Conservation (phyloP, 2,797 vertebrate genomes). For the Xenopus petersii region DNA sequence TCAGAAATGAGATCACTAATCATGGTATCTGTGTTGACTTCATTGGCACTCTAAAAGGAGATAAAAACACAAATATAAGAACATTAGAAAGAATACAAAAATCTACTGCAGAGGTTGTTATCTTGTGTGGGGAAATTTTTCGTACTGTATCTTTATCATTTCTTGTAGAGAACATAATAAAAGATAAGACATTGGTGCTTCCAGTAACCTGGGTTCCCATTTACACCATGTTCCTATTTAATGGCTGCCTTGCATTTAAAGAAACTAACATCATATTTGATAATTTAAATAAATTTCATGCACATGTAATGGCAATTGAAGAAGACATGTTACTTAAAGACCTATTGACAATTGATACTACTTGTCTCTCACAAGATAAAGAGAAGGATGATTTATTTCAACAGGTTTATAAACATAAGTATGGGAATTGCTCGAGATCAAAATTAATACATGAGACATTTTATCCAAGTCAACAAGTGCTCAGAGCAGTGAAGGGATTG, state of each 20-base stretch:
- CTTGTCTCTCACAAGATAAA: not conserved
- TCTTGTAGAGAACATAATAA: not conserved
- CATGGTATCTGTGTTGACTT: no score
- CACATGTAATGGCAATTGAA: not conserved
- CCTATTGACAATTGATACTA: not conserved
- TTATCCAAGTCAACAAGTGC: no score
- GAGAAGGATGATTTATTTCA: not conserved
- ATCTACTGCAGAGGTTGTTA: no score
- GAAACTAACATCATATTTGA: not conserved
- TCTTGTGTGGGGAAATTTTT: not conserved
- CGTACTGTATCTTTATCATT: not conserved
- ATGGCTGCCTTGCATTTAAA: not conserved
- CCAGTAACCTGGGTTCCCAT: not conserved
- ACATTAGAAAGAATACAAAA: no score
- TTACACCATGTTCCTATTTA: not conserved
- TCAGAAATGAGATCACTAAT: no score
- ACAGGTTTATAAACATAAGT: not conserved
- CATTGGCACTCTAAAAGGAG: no score
- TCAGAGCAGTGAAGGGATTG: no score
- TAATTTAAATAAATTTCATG: not conserved
- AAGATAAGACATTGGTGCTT: not conserved
- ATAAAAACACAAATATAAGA: no score
- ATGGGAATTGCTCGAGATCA: no score
- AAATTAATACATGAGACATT: no score
- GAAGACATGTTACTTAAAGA: conserved; percentile 12